A percentile compares a stretch with the other conserved stretches of the same genome.
Evolutionary conservation across 2,797 vertebrate genomes (phyloP).

Genomic region (Malurus splendens): DNA sequence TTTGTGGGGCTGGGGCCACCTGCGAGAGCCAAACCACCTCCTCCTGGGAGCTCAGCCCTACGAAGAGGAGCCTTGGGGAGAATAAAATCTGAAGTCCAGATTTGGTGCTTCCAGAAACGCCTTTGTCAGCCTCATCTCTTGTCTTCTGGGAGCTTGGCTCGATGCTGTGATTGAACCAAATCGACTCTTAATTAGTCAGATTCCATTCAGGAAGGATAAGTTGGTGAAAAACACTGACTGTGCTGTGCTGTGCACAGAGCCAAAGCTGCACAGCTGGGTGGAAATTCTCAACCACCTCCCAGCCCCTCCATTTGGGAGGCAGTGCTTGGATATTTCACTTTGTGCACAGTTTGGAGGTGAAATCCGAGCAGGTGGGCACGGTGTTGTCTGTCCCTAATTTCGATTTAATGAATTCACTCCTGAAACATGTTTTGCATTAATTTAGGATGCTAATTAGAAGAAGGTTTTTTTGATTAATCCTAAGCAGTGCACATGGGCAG

Average conservation of each 20-base stretch:
- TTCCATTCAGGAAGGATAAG: not conserved
- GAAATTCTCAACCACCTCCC: not conserved
- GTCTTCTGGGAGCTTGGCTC: slow-evolving; percentile 39
- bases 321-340: accelerated
- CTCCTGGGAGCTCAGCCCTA: not conserved
- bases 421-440: slow-evolving; percentile 57
- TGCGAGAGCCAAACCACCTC: not conserved
- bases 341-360: not conserved
- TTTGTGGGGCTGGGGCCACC: not conserved
- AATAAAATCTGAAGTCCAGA: not conserved
- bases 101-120: slow-evolving; percentile 17
- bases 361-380: accelerated
- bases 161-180: slow-evolving; percentile 36
- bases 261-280: not conserved
- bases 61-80: slow-evolving; percentile 12
- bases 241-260: not conserved
- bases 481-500: slow-evolving; percentile 2
- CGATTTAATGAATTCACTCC: slow-evolving; percentile 46
- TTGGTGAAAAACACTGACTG: not conserved
- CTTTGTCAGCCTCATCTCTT: slow-evolving; percentile 6
- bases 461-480: slow-evolving; percentile 58
- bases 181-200: slow-evolving; percentile 32
- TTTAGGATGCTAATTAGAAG: slow-evolving; percentile 41
- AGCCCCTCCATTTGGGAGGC: too few relatives aligned
- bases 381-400: not conserved